These are phyloP conservation scores for Imbricaverruca yamaguchii DNA, from an alignment of 2,888 invertebrate genomes.

Conservation along the genomic window DNA sequence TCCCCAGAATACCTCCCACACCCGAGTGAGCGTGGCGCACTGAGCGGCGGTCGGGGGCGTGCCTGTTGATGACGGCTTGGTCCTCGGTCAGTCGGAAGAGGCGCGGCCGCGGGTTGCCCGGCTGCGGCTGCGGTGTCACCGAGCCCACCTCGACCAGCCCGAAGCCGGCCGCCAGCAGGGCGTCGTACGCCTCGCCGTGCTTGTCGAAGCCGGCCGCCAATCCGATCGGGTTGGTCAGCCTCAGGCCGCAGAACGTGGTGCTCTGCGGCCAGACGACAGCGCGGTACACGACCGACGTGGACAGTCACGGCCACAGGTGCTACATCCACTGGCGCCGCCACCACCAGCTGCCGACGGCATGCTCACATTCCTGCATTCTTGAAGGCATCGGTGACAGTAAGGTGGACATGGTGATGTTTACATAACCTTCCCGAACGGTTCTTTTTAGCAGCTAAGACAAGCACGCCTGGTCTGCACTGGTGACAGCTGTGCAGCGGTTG, in stretches of 20 bases:
- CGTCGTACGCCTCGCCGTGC: conserved; percentile 80
- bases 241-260: conserved; percentile 56
- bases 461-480: too few species aligned
- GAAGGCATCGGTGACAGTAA: background rate
- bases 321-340: background rate
- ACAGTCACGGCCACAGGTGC: background rate
- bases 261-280: conserved; percentile 9
- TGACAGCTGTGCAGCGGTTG: too few species aligned
- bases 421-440: too few species aligned
- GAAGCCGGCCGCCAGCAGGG: conserved; percentile 71
- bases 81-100: conserved; percentile 82
- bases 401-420: background rate
- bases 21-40: too few species aligned
- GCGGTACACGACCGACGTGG: background rate
- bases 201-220: conserved; percentile 99
- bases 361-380: background rate
- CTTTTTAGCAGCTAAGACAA: too few species aligned
- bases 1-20: too few species aligned
- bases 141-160: conserved; percentile 95
- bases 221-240: conserved; percentile 85
- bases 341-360: background rate
- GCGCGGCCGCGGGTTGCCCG: conserved; percentile 85
- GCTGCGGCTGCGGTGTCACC: conserved; percentile 86
- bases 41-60: too few species aligned
- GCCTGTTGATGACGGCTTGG: conserved; percentile 81